These are phyloP conservation scores for Oreortyx pictus DNA, from an alignment of 2,797 vertebrate genomes.

Conservation along the genomic window DNA sequence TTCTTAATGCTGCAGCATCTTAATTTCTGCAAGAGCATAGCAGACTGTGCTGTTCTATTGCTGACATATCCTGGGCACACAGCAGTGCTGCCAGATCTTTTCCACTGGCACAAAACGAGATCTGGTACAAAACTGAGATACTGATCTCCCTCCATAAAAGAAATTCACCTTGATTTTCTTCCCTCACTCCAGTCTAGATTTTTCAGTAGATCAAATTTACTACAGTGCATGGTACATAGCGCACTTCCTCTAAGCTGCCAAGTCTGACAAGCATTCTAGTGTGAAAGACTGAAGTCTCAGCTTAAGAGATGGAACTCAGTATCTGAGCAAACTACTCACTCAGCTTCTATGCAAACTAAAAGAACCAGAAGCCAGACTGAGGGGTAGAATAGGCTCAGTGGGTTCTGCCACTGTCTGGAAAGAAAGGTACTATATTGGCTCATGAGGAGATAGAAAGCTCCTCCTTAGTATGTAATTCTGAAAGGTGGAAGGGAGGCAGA, in stretches of 20 bases:
- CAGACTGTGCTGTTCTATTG: not conserved
- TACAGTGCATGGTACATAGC: not conserved
- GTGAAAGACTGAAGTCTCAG: not conserved
- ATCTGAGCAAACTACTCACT: not conserved
- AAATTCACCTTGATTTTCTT: not conserved
- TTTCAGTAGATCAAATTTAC: not conserved
- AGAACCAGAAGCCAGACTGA: not conserved
- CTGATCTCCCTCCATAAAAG: not conserved
- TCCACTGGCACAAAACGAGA: not conserved
- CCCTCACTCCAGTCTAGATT: not conserved
- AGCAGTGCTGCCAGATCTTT: not conserved
- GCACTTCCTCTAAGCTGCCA: not conserved
- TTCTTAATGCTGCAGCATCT: not conserved
- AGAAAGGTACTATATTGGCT: not conserved
- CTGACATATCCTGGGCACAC: not conserved
- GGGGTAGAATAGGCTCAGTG: not conserved
- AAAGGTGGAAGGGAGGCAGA: not conserved
- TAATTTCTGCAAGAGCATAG: not conserved
- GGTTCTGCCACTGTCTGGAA: not conserved
- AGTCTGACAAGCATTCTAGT: not conserved
- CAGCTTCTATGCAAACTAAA: not conserved
- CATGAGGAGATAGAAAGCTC: not conserved
- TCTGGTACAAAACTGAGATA: not conserved
- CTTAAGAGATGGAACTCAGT: not conserved
- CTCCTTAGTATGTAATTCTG: not conserved